Evolutionary conservation across 2,113 vertebrate species (phyloP), one percentile per base, ranked within the genome.

Genomic region (Neogale vison): DNA sequence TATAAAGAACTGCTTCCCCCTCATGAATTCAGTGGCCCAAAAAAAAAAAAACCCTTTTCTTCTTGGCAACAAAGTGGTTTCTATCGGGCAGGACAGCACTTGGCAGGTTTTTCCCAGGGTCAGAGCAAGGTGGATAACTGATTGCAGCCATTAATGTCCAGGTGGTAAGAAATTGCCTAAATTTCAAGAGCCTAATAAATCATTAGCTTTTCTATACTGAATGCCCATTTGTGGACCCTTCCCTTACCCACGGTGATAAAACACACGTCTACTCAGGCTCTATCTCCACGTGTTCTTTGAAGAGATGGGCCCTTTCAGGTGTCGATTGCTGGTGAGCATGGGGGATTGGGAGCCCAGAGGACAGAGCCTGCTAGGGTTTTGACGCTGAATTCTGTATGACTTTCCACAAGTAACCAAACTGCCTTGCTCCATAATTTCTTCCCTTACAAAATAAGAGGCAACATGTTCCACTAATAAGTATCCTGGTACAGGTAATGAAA

Each of bases 61-160:
- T 34, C 93, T 71, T 93, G 86, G n/a, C 92, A 96, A 80, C 36
- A 93, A 74, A 96, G 24, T 55, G 71, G 18, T 83, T 97, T 96
- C 57, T 39, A 17, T 9, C 79, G 9, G 10, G 31, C 47, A 85
- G 69, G 76, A 92, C 34, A 87, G 81, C 57, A 86, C 82, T 79
- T 85, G 76, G 74, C 96, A 88, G 87, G 83, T 83, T 92, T 97
- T 97, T 96, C 45, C 76, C 39, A 89, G 89, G 42, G 76, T 85
- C 95, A 95, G 52, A 65, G 39, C 45, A 79, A 94, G 65, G 92
- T 92, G 59, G 61, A 39, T 86, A 88, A 95, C 96, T 96, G 93
- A 97, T 88, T 96, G 50, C 71, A 90, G 65, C 88, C 81, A 93
- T 97, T 97, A 97, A 69, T 6, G 1, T 95, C 92, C 93, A 96